A percentile compares a stretch with the other conserved stretches of the same genome.
phyloP scores from a whole-genome alignment of 2,797 vertebrate genomes.

The Takifugu ocellatus region DNA sequence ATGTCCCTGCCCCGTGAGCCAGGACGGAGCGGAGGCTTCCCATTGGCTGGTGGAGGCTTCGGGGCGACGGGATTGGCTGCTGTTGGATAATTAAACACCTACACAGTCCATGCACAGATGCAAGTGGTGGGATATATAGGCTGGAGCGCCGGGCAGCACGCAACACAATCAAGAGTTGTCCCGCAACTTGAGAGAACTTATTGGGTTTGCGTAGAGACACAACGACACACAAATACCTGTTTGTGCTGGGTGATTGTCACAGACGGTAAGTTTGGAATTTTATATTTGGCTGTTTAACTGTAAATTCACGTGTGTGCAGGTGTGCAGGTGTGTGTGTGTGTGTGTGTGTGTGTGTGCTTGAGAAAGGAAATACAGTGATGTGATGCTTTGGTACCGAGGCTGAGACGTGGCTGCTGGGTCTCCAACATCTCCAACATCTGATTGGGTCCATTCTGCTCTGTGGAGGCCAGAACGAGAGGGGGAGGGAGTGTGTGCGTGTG shows the following conservation, averaged over 20 bases:
- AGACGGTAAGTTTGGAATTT: conserved; percentile 67
- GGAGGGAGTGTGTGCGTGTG: not conserved
- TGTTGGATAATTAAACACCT: conserved; percentile 80
- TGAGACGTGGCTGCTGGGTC: conserved; percentile 35
- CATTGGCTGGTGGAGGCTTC: conserved; percentile 65
- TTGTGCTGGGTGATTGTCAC: conserved; percentile 55
- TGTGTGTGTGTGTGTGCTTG: conserved; percentile 12
- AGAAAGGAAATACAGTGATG: conserved; percentile 15
- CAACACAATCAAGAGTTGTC: conserved; percentile 76
- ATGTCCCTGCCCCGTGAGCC: conserved; percentile 61
- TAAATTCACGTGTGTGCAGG: not conserved
- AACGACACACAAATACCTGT: conserved; percentile 51
- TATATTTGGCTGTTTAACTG: conserved; percentile 1
- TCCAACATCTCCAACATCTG: conserved; percentile 4
- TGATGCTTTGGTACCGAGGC: conserved; percentile 35
- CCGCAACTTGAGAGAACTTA: conserved; percentile 67
- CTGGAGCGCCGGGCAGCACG: conserved; percentile 61
- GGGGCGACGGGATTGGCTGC: conserved; percentile 75
- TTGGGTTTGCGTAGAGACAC: conserved; percentile 50
- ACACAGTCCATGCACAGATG: conserved; percentile 79
- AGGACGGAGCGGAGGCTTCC: conserved; percentile 49
- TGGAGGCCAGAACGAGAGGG: conserved; percentile 3
- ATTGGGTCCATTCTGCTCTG: conserved; percentile 13
- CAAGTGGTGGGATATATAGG: conserved; percentile 85
- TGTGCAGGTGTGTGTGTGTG: conserved; percentile 1